phyloP scores from a whole-genome alignment of 1,140 invertebrate genomes.

The Apis mellifera region Amel_HAv3.1 CM009938.2:5070501-5071000 shows the following conservation, averaged over 20 bases:
- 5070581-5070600: constrained; percentile 93
- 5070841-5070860: constrained; percentile 88
- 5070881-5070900: constrained; percentile 95
- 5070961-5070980: constrained; percentile 91
- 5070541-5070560: constrained; percentile 82
- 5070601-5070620: constrained; percentile 89
- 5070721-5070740: neutral
- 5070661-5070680: neutral
- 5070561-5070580: constrained; percentile 90
- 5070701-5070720: neutral
- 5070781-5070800: constrained; percentile 53
- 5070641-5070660: constrained; percentile 86
- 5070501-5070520: constrained; percentile 86
- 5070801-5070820: constrained; percentile 47
- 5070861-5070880: constrained; percentile 87
- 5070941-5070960: constrained; percentile 91
- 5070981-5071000: constrained; percentile 84
- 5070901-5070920: constrained; percentile 92
- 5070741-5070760: constrained; percentile 2
- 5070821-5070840: constrained; percentile 50
- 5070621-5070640: constrained; percentile 93
- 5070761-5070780: constrained; percentile 42
- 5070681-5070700: neutral
- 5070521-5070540: constrained; percentile 85
- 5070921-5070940: constrained; percentile 89